phyloP scores from a whole-genome alignment of 2,797 vertebrate genomes.

The Gymnopithys bicolor region DNA sequence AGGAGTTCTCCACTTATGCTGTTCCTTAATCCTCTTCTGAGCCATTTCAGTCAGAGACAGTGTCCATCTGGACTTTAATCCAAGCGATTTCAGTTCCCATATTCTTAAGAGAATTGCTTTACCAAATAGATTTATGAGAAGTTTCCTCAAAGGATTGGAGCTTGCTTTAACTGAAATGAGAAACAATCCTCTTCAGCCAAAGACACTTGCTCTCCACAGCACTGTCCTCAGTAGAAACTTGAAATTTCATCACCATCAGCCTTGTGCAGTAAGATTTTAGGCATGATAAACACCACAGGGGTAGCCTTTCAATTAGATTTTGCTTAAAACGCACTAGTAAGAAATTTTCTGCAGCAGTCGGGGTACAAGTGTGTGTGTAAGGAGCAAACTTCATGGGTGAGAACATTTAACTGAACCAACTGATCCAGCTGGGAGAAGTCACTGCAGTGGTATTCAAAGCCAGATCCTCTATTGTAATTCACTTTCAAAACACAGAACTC shows the following conservation, averaged over 20 bases:
- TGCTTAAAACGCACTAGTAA: neutral
- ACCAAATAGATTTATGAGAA: neutral
- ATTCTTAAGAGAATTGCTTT: neutral
- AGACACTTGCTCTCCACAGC: neutral
- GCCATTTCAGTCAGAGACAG: neutral
- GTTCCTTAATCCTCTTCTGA: neutral
- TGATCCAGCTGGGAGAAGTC: neutral
- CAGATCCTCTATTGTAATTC: neutral
- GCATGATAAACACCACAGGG: neutral
- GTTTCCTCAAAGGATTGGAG: neutral
- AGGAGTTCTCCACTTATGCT: neutral
- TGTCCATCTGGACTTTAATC: neutral
- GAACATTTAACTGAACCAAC: neutral
- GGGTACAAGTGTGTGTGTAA: accelerated
- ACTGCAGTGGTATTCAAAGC: neutral
- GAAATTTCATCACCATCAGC: neutral
- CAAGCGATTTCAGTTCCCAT: neutral
- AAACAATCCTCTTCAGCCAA: neutral
- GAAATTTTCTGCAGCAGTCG: neutral
- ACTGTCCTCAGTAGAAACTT: neutral
- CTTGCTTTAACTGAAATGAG: neutral
- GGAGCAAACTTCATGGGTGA: neutral
- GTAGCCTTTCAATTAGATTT: neutral
- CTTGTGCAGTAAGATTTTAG: neutral
- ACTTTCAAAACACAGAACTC: neutral